Conservation (phyloP, 2,888 invertebrate genomes). For the Orthosia gothica region DNA sequence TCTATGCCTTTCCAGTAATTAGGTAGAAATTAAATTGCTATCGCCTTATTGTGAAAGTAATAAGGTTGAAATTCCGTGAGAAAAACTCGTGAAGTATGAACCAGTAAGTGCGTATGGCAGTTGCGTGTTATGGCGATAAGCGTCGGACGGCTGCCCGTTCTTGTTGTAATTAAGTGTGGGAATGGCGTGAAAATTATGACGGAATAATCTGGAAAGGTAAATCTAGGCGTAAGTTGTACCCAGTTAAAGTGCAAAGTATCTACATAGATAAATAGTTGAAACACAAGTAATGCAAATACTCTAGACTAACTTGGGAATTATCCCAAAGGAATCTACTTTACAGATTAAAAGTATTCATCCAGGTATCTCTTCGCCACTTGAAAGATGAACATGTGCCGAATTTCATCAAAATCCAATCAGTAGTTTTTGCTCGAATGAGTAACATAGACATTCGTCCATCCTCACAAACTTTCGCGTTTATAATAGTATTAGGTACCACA, state of each 20-base stretch:
- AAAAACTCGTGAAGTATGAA: background rate
- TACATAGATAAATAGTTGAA: too few species aligned
- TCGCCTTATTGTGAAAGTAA: background rate
- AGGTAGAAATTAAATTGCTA: slow-evolving; percentile 23
- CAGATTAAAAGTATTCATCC: too few species aligned
- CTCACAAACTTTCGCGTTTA: too few species aligned
- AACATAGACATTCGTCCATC: too few species aligned
- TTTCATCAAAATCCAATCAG: too few species aligned
- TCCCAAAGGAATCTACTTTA: too few species aligned
- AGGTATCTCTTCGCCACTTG: too few species aligned
- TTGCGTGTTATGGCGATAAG: slow-evolving; percentile 54
- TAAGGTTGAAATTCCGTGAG: slow-evolving; percentile 40
- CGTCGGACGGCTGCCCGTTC: slow-evolving; percentile 37
- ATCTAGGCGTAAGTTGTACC: background rate
- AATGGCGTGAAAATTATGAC: slow-evolving; percentile 6
- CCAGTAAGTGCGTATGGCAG: slow-evolving; percentile 48
- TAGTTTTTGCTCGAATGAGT: too few species aligned
- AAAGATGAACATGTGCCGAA: too few species aligned
- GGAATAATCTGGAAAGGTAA: slow-evolving; percentile 3
- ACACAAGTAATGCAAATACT: too few species aligned
- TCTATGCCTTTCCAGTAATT: slow-evolving; percentile 68
- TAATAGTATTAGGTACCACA: too few species aligned
- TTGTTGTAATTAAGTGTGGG: slow-evolving; percentile 43
- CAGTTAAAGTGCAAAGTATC: background rate
- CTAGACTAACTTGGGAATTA: too few species aligned